Evolutionary conservation across 2,113 vertebrate genomes (phyloP).

Genomic region (Genyomyrus donnyi): DNA sequence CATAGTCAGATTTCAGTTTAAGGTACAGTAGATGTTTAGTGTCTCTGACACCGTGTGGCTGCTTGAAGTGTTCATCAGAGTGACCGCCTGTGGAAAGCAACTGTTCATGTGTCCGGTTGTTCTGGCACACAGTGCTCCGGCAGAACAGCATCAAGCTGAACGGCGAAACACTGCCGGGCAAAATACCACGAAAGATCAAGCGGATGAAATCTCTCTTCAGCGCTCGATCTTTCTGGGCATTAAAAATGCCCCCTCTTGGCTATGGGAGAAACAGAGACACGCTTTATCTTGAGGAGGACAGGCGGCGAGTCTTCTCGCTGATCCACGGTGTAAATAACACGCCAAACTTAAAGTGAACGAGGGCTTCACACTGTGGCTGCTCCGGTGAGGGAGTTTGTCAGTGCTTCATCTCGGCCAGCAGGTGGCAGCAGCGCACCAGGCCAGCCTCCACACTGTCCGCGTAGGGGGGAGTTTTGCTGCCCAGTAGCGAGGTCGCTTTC

Average conservation of each 20-base stretch:
- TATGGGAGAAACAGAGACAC: conserved; percentile 30
- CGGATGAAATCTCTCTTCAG: conserved; percentile 27
- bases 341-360: background rate
- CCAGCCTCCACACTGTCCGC: too few relatives aligned
- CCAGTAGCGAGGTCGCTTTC: background rate
- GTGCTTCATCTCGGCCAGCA: background rate
- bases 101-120: background rate
- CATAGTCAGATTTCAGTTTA: background rate
- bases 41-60: background rate
- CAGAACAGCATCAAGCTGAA: background rate
- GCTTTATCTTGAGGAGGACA: conserved; percentile 36
- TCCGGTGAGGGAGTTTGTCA: background rate
- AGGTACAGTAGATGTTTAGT: background rate
- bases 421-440: background rate
- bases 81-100: background rate
- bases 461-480: conserved; percentile 1
- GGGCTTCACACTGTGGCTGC: background rate
- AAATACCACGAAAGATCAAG: background rate
- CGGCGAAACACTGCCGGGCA: background rate
- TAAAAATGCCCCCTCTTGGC: conserved; percentile 34
- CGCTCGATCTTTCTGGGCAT: conserved; percentile 47
- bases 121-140: background rate
- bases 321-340: background rate
- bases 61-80: background rate
- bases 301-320: conserved; percentile 32